Percentiles rank a stretch among this genome's conserved stretches.
phyloP scores from a whole-genome alignment of 2,888 invertebrate species.

The Conops quadrifasciatus region DNA sequence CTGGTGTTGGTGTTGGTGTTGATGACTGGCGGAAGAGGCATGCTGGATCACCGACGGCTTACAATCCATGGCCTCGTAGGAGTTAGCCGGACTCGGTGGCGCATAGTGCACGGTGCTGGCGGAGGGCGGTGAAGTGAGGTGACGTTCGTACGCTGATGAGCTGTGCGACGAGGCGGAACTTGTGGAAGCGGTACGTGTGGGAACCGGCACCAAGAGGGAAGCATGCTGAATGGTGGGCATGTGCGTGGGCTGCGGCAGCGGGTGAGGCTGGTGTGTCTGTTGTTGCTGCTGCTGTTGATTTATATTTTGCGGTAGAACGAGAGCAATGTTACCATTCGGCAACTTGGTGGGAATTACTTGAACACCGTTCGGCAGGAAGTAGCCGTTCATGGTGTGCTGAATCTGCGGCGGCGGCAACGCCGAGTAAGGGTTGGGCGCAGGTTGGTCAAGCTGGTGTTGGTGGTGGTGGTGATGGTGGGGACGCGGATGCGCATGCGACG shows the following conservation, averaged over 20 bases:
- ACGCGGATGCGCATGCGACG: conserved; percentile 36
- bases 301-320: conserved; percentile 77
- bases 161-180: conserved; percentile 71
- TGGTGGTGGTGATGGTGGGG: conserved; percentile 43
- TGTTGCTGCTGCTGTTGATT: conserved; percentile 67
- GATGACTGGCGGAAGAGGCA: conserved; percentile 56
- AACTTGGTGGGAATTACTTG: conserved; percentile 83
- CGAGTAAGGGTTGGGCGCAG: conserved; percentile 38
- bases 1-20: conserved; percentile 30
- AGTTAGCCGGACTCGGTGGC: conserved; percentile 69
- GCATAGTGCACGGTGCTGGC: conserved; percentile 64
- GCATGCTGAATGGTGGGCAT: conserved; percentile 64
- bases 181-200: conserved; percentile 77
- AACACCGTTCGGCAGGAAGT: conserved; percentile 75
- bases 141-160: conserved; percentile 68
- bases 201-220: conserved; percentile 78
- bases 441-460: too few relatives aligned
- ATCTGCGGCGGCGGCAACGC: conserved; percentile 51
- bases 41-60: conserved; percentile 68
- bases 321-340: conserved; percentile 83
- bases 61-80: conserved; percentile 65
- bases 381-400: conserved; percentile 67
- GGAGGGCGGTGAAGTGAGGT: conserved; percentile 65
- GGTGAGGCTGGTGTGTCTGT: conserved; percentile 68
- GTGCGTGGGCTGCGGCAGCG: conserved; percentile 47